phyloP scores from a whole-genome alignment of 1,140 invertebrate species.

The Camponotus pennsylvanicus region DNA sequence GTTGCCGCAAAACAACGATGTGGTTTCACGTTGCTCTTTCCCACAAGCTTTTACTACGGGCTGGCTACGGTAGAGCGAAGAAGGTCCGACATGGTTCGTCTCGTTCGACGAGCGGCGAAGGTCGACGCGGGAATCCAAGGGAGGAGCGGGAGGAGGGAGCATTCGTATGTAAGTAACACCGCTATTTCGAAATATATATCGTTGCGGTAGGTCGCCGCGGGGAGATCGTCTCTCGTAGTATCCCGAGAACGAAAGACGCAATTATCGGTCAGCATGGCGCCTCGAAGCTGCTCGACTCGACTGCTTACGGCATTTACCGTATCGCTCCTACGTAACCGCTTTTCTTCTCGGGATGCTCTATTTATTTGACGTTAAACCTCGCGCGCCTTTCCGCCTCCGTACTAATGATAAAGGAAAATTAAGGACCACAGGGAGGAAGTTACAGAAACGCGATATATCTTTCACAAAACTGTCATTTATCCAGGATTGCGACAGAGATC shows the following conservation, averaged over 20 bases:
- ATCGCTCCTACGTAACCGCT: conserved; percentile 47
- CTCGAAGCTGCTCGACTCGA: conserved; percentile 13
- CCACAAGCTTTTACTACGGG: conserved; percentile 66
- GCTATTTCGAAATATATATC: conserved; percentile 68
- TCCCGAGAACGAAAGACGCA: conserved; percentile 47
- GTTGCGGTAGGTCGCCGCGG: conserved; percentile 63
- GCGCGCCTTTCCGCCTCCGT: neutral
- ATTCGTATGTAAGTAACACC: conserved; percentile 65
- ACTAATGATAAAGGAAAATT: conserved; percentile 19
- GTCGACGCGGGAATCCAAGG: conserved; percentile 52
- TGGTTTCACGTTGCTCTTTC: conserved; percentile 47
- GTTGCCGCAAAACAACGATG: conserved; percentile 10
- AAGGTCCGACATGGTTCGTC: conserved; percentile 68
- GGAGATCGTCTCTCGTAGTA: conserved; percentile 23
- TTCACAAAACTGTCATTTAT: neutral
- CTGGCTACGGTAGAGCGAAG: conserved; percentile 54
- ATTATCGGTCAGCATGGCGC: conserved; percentile 50
- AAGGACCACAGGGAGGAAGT: neutral
- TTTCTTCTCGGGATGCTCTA: conserved; percentile 31
- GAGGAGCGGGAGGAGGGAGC: conserved; percentile 20
- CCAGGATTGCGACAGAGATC: no score
- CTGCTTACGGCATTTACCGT: conserved; percentile 34
- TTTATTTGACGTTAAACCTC: neutral
- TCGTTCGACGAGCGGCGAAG: conserved; percentile 69
- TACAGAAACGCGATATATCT: neutral